A percentile compares a stretch with the other conserved stretches of the same genome.
Conservation (phyloP, 1,140 invertebrate genomes). For the Lasioglossum albipes region DNA sequence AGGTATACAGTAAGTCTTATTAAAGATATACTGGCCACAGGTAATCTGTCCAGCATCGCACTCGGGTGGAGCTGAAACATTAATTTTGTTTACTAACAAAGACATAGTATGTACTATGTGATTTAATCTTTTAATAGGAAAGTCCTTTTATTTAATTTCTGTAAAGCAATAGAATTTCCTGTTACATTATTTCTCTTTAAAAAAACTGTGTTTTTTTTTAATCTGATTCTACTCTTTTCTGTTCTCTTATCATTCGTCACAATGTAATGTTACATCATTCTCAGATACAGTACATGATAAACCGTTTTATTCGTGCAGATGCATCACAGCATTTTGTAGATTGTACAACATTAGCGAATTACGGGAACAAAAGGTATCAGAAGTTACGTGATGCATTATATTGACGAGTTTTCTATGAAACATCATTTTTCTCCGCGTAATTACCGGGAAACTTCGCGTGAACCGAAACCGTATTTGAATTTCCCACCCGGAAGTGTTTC, state of each 20-base stretch:
- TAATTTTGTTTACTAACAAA: conserved; percentile 12
- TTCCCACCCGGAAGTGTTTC: conserved; percentile 4
- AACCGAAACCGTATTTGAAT: conserved; percentile 4
- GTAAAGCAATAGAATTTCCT: neutral
- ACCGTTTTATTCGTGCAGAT: neutral
- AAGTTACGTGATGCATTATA: neutral
- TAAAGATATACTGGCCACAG: conserved; percentile 94
- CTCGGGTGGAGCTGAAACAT: conserved; percentile 90
- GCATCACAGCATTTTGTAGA: neutral
- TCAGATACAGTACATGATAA: neutral
- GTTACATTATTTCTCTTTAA: neutral
- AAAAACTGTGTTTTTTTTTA: neutral
- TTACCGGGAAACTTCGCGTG: conserved; percentile 19
- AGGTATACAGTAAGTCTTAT: conserved; percentile 95
- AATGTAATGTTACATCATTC: neutral
- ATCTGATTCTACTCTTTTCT: neutral
- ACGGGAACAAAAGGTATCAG: neutral
- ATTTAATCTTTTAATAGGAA: no score
- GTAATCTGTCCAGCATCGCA: conserved; percentile 92
- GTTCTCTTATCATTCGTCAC: neutral
- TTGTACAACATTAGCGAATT: neutral
- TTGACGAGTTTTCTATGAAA: neutral
- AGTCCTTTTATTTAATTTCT: no score
- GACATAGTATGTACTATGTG: no score
- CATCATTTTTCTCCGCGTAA: neutral